Evolutionary conservation across 2,797 vertebrate species (phyloP).

Genomic region (Triplophysa bombifrons): DNA sequence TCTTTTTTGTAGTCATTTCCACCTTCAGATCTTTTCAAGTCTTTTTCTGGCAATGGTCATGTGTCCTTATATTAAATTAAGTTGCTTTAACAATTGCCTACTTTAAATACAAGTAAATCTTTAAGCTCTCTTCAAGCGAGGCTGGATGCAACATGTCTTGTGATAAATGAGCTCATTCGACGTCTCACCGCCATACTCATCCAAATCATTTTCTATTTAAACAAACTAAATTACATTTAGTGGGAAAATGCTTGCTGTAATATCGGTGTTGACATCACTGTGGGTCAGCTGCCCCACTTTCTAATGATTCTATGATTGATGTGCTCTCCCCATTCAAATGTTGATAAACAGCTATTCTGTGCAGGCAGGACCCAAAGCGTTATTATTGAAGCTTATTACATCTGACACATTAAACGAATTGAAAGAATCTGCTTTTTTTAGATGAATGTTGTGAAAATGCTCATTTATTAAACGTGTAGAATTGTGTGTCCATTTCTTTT

Average conservation of each 20-base stretch:
- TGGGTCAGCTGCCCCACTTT: background rate
- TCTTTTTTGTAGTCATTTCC: constrained; percentile 11
- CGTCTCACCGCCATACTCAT: constrained; percentile 25
- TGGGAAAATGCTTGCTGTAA: constrained; percentile 25
- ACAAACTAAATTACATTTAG: constrained; percentile 41
- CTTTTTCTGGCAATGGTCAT: constrained; percentile 48
- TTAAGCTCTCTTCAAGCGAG: constrained; percentile 9
- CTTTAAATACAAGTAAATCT: constrained; percentile 20
- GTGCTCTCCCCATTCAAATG: background rate
- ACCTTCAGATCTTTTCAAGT: constrained; percentile 26
- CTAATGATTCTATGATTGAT: constrained; percentile 37
- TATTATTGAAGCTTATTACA: constrained; percentile 4
- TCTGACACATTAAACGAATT: constrained; percentile 8
- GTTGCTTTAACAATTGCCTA: background rate
- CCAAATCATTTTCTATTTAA: constrained; percentile 42
- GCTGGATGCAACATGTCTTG: constrained; percentile 6
- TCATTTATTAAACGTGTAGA: background rate
- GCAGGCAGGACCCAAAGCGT: background rate
- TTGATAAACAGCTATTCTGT: background rate
- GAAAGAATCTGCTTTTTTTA: background rate
- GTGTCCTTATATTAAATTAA: constrained; percentile 48
- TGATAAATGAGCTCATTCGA: constrained; percentile 32
- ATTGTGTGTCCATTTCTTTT: background rate
- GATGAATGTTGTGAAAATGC: constrained; percentile 5
- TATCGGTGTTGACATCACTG: constrained; percentile 33